phyloP scores from a whole-genome alignment of 2,888 invertebrate genomes.

The Octodonta nipae region DNA sequence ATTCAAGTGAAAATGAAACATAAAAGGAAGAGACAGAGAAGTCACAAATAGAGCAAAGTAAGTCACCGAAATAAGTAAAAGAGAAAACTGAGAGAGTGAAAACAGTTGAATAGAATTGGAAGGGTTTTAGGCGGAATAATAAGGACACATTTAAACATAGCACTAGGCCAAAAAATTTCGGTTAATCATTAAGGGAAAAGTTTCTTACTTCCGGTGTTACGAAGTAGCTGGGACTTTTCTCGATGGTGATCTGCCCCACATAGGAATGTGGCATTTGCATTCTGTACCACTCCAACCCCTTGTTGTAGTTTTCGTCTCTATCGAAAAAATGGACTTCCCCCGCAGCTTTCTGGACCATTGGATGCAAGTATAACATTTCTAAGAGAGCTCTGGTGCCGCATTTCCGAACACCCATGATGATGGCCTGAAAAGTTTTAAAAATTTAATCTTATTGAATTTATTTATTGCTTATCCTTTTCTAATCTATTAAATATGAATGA shows the following conservation, averaged over 20 bases:
- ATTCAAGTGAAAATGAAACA: too few relatives aligned
- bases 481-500: neutral
- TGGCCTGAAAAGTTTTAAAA: conserved; percentile 42
- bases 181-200: too few relatives aligned
- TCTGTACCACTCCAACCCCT: conserved; percentile 90
- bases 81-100: too few relatives aligned
- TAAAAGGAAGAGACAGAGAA: too few relatives aligned
- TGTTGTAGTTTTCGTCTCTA: conserved; percentile 79
- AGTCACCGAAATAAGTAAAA: too few relatives aligned
- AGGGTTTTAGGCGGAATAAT: too few relatives aligned
- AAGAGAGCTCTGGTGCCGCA: conserved; percentile 91
- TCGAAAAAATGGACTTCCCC: conserved; percentile 97
- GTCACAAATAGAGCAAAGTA: too few relatives aligned
- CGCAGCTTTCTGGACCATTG: conserved; percentile 80
- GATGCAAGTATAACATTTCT: conserved; percentile 91
- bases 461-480: too few relatives aligned
- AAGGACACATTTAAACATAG: too few relatives aligned
- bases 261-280: conserved; percentile 89
- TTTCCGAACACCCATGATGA: conserved; percentile 91
- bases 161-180: too few relatives aligned
- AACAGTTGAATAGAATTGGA: too few relatives aligned
- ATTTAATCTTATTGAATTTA: too few relatives aligned
- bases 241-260: conserved; percentile 84
- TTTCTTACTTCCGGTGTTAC: conserved; percentile 85
- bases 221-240: conserved; percentile 97